Evolutionary conservation across 2,797 vertebrate species (phyloP), one percentile per base, ranked within the genome.

Genomic region (Iguana delicatissima): DNA sequence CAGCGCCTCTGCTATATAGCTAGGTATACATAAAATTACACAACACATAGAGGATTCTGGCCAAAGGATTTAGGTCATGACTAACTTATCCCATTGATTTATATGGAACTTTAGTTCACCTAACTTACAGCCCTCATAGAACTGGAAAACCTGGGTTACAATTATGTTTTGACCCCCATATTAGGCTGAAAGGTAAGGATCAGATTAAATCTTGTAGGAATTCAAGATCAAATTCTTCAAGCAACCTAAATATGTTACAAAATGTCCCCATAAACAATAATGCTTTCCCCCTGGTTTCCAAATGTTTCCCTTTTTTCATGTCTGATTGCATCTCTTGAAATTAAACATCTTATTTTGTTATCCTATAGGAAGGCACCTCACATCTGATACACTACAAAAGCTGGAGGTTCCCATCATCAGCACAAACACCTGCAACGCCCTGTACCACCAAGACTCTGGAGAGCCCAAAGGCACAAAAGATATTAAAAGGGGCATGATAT

Each of bases 351-450:
- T 35, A 35, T 69, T 88, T 84, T 83, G 14, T 90, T 93, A 35
- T 76, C 35, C 16, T 83, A 18, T 73, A 87, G 88, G 32, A 4
- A 35, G 18, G 14, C 22, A 22, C 5, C 38, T 24, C 32, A 42
- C 57, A 55, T 83, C 74, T 46, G 46, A 90, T 32, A 76, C 72
- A 22, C 89, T 96, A 59, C 95, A 96, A 89, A 94, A 93, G 35
- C 90, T 91, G 2, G 88, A 93, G 73, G 95, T 96, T 67, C 96
- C 94, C 0, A 74, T 96, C 80, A 67, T 96, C 89, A 92, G 93
- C 74, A 57, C 88, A 0, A 88, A 29, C 0, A 24, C 87, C 64
- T 96, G 96, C 38, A 95, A 95, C 80, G 87, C 18, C 64, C 94
- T 96, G 85, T 96, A 95, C 84, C 92, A 93, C 38, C 0, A 89